Percentiles rank a stretch among this genome's conserved stretches.
phyloP scores from a whole-genome alignment of 2,113 vertebrate species.

The Hypomesus transpacificus region DNA sequence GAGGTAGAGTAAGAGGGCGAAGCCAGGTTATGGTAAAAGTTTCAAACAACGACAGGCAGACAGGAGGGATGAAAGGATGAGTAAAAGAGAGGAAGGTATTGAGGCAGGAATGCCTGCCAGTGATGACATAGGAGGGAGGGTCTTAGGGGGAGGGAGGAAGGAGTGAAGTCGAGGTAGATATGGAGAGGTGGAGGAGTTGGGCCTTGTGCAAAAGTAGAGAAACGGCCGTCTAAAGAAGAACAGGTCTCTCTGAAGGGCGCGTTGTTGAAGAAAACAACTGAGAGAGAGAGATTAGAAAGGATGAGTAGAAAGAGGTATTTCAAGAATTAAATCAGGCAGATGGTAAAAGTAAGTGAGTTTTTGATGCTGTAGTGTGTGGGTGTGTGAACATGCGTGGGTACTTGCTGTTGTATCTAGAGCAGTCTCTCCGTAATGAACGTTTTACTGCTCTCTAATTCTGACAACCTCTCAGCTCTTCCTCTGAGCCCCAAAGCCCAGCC shows the following conservation, averaged over 20 bases:
- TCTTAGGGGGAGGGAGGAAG: too few relatives aligned
- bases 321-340: too few relatives aligned
- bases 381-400: too few relatives aligned
- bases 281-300: neutral
- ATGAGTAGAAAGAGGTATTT: too few relatives aligned
- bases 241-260: neutral
- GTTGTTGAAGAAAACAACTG: neutral
- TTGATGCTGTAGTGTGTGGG: too few relatives aligned
- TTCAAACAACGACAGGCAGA: too few relatives aligned
- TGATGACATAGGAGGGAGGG: too few relatives aligned
- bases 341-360: neutral
- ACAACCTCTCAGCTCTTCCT: neutral
- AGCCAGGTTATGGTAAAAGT: too few relatives aligned
- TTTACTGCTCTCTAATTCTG: constrained; percentile 42
- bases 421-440: constrained; percentile 54
- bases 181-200: too few relatives aligned
- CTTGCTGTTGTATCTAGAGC: constrained; percentile 37
- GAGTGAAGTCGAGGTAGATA: too few relatives aligned
- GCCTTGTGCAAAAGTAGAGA: too few relatives aligned
- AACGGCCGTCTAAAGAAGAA: constrained; percentile 29
- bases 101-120: neutral
- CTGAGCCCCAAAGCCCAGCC: constrained; percentile 50
- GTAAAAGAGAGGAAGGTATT: neutral
- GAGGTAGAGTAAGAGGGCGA: too few relatives aligned
- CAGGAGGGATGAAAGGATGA: neutral